A percentile compares a stretch with the other conserved stretches of the same genome.
phyloP scores from a whole-genome alignment of 2,888 invertebrate genomes.

The Thecophora atra region DNA sequence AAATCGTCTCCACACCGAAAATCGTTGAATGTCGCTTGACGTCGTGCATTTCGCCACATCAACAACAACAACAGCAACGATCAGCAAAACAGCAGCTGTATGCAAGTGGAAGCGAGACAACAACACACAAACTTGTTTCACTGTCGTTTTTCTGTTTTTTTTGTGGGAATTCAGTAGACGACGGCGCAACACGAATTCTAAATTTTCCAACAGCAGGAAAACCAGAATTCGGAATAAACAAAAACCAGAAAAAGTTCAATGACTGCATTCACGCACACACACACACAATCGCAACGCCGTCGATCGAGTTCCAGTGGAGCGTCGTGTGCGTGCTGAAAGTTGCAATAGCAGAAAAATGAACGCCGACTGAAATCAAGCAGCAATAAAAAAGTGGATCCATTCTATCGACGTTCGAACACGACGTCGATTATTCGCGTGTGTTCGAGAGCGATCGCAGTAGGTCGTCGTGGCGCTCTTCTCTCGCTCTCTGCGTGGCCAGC shows the following conservation, averaged over 20 bases:
- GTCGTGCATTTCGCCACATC: constrained; percentile 32
- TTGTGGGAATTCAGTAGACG: neutral
- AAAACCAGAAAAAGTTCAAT: constrained; percentile 35
- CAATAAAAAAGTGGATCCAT: neutral
- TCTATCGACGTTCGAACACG: neutral
- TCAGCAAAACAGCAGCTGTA: constrained; percentile 14
- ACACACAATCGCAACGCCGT: constrained; percentile 12
- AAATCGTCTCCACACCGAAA: no score
- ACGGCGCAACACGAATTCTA: neutral
- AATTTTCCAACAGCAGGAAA: neutral
- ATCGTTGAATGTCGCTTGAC: neutral
- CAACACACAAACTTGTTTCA: neutral
- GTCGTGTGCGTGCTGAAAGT: constrained; percentile 15
- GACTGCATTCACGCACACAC: constrained; percentile 18
- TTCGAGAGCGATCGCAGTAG: neutral
- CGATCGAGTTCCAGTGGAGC: neutral
- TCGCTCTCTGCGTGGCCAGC: neutral
- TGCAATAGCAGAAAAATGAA: constrained; percentile 33
- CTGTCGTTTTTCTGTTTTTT: no score
- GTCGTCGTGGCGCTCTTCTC: neutral
- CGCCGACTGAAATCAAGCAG: neutral
- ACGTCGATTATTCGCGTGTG: constrained; percentile 21
- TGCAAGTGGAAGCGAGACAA: neutral
- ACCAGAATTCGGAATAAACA: constrained; percentile 21
- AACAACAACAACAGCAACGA: constrained; percentile 2